phyloP scores from a whole-genome alignment of 2,797 vertebrate genomes.

The Acropternis orthonyx region DNA sequence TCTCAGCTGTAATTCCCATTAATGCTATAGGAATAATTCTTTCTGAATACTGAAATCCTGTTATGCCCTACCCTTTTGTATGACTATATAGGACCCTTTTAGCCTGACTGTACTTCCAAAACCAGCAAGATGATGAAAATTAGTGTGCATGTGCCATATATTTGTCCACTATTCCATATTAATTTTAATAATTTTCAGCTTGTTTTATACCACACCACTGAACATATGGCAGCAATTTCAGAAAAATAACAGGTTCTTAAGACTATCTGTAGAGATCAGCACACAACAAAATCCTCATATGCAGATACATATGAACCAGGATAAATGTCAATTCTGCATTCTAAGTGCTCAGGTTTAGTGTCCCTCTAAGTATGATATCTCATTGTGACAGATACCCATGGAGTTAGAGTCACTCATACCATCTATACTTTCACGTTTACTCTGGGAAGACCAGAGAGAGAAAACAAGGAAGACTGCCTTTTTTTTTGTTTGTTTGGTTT shows the following conservation, averaged over 20 bases:
- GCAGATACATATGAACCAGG: not conserved
- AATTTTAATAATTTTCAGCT: slow-evolving; percentile 11
- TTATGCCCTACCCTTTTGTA: not conserved
- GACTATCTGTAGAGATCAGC: not conserved
- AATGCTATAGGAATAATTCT: not conserved
- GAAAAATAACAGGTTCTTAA: not conserved
- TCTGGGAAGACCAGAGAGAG: not conserved
- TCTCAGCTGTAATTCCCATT: not conserved
- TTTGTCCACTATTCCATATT: not conserved
- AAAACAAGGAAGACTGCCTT: not conserved
- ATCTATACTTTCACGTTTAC: not conserved
- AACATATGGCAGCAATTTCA: not conserved
- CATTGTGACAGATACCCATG: not conserved
- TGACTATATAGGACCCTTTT: not conserved
- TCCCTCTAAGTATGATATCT: not conserved
- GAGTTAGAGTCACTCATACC: not conserved
- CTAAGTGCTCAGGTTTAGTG: not conserved
- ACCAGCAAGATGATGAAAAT: not conserved
- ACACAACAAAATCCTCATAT: not conserved
- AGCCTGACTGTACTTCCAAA: not conserved
- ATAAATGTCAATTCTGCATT: not conserved
- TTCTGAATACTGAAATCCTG: not conserved
- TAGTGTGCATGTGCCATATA: not conserved
- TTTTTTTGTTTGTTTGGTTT: too few relatives aligned
- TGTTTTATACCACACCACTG: not conserved